Evolutionary conservation across 2,888 invertebrate genomes (phyloP).

Genomic region (Aporophyla lueneburgensis): DNA sequence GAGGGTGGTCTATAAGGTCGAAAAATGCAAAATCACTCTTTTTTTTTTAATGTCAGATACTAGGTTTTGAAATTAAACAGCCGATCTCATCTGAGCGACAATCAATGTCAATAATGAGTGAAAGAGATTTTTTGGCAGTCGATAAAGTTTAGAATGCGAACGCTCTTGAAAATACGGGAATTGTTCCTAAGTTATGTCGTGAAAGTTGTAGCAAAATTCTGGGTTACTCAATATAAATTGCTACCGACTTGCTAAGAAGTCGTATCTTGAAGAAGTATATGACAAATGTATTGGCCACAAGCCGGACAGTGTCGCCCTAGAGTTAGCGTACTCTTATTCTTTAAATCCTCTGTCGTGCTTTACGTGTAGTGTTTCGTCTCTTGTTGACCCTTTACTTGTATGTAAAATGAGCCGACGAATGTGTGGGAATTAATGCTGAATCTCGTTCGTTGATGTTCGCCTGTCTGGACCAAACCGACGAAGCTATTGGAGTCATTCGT

Average conservation of each 20-base stretch:
- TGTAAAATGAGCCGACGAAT: conserved; percentile 19
- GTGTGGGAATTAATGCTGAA: conserved; percentile 37
- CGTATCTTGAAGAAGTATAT: not conserved
- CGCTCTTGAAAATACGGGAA: not conserved
- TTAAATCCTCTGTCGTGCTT: conserved; percentile 60
- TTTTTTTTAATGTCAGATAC: too few species aligned
- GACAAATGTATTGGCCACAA: not conserved
- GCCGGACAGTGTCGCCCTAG: conserved; percentile 8
- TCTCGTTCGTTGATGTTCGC: conserved; percentile 44
- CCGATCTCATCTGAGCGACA: not conserved
- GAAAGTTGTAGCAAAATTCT: too few species aligned
- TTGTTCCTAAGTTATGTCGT: not conserved
- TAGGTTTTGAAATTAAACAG: too few species aligned
- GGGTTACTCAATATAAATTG: too few species aligned
- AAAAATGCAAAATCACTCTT: too few species aligned
- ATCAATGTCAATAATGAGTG: not conserved
- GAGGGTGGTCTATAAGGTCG: too few species aligned
- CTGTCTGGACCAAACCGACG: conserved; percentile 6
- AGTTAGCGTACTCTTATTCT: conserved; percentile 48
- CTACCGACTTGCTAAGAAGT: not conserved
- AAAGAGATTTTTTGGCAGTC: not conserved
- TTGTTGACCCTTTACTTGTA: conserved; percentile 40
- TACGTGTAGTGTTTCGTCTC: conserved; percentile 56
- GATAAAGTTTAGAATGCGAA: not conserved
- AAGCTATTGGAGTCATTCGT: conserved; percentile 27